Evolutionary conservation across 2,888 invertebrate species (phyloP).

Genomic region (Deladenus siricidicola): DNA sequence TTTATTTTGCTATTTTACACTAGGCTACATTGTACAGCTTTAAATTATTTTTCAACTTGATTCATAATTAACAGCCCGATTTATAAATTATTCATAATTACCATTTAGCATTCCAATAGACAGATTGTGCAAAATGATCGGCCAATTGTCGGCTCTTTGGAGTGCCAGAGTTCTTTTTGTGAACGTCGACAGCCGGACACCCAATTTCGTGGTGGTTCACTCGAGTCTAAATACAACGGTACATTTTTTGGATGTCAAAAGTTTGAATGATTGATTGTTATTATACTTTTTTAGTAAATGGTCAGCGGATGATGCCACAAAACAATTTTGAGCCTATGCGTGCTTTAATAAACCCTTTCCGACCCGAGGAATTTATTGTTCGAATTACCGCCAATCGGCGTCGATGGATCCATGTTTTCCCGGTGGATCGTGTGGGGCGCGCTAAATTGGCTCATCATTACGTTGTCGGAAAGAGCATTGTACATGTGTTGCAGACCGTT

Average conservation of each 20-base stretch:
- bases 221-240: slow-evolving; percentile 10
- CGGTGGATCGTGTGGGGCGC: slow-evolving; percentile 58
- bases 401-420: slow-evolving; percentile 66
- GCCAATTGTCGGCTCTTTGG: slow-evolving; percentile 19
- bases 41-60: too few relatives aligned
- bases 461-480: slow-evolving; percentile 35
- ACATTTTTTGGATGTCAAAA: too few relatives aligned
- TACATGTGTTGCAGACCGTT: slow-evolving; percentile 25
- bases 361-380: slow-evolving; percentile 76
- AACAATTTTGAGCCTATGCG: slow-evolving; percentile 3
- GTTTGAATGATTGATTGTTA: too few relatives aligned
- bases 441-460: slow-evolving; percentile 53
- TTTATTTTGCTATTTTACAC: too few relatives aligned
- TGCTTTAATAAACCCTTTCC: slow-evolving; percentile 66
- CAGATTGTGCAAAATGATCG: slow-evolving; percentile 11
- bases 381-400: slow-evolving; percentile 48
- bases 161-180: slow-evolving; percentile 11
- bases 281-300: slow-evolving; percentile 11
- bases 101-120: not conserved
- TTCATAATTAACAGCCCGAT: too few relatives aligned
- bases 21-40: too few relatives aligned
- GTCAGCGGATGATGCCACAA: slow-evolving; percentile 3
- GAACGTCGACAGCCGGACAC: slow-evolving; percentile 4
- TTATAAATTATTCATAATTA: too few relatives aligned
- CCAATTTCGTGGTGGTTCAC: slow-evolving; percentile 9